phyloP scores from a whole-genome alignment of 1,140 invertebrate species.

The Dendroctonus valens region DNA sequence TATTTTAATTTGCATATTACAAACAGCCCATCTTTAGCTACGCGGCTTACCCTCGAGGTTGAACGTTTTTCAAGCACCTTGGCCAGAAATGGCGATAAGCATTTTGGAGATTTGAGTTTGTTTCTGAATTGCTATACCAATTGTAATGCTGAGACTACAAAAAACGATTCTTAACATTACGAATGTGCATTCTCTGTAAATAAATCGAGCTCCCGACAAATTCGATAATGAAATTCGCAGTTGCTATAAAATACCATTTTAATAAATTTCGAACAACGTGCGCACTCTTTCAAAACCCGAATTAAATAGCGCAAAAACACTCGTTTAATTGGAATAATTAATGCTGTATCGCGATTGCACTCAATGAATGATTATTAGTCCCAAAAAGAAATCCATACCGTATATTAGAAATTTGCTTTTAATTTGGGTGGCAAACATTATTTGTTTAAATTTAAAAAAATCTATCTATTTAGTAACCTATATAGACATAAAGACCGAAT shows the following conservation, averaged over 20 bases:
- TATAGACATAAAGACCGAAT: no score
- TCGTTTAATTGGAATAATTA: constrained; percentile 20
- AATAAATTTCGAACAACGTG: constrained; percentile 11
- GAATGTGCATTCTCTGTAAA: no score
- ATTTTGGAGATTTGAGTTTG: no score
- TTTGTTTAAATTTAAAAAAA: no score
- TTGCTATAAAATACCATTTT: constrained; percentile 3
- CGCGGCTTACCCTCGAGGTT: background rate
- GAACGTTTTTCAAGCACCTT: constrained; percentile 10
- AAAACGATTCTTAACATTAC: no score
- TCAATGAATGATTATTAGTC: constrained; percentile 14
- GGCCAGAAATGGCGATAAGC: background rate
- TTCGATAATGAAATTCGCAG: no score
- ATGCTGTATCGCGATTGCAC: constrained; percentile 3
- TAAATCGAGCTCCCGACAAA: no score
- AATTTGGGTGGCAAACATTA: constrained; percentile 7
- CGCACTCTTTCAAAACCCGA: background rate
- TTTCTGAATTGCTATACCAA: no score
- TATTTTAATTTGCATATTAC: constrained; percentile 27
- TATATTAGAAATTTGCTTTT: constrained; percentile 9
- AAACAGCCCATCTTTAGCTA: constrained; percentile 17
- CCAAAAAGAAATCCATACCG: constrained; percentile 3
- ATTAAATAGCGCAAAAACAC: constrained; percentile 13
- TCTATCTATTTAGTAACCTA: no score
- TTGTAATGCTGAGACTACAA: no score